phyloP scores from a whole-genome alignment of 2,888 invertebrate genomes.

The Hirtodrosophila alboralis region DNA sequence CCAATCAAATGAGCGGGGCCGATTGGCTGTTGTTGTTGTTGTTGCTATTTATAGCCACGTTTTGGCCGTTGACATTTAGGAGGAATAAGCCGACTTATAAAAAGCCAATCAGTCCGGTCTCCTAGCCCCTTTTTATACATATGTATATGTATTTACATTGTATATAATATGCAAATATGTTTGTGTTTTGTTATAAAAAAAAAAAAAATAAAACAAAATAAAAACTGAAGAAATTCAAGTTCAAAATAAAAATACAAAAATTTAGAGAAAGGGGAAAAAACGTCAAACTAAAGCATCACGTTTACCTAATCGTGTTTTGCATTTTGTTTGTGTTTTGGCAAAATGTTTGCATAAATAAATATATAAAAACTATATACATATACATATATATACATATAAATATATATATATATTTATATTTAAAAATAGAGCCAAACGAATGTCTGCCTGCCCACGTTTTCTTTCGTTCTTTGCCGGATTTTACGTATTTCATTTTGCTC shows the following conservation, averaged over 20 bases:
- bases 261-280: slow-evolving; percentile 1
- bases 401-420: no score
- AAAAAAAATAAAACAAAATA: slow-evolving; percentile 11
- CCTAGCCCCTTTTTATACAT: slow-evolving; percentile 26
- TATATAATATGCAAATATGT: background rate
- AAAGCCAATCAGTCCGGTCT: slow-evolving; percentile 40
- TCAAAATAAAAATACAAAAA: slow-evolving; percentile 47
- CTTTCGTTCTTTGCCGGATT: slow-evolving; percentile 29
- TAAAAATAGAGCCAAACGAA: slow-evolving; percentile 57
- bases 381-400: no score
- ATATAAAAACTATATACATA: slow-evolving; percentile 54
- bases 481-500: slow-evolving; percentile 56
- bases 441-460: slow-evolving; percentile 73
- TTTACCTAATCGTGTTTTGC: slow-evolving; percentile 65
- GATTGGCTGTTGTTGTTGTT: slow-evolving; percentile 31
- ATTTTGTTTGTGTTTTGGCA: slow-evolving; percentile 26
- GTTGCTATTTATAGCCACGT: slow-evolving; percentile 59
- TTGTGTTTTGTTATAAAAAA: background rate
- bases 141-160: slow-evolving; percentile 5
- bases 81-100: slow-evolving; percentile 40
- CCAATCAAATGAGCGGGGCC: slow-evolving; percentile 40
- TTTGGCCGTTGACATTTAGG: slow-evolving; percentile 70
- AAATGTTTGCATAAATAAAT: slow-evolving; percentile 57
- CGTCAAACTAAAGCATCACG: slow-evolving; percentile 59
- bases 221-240: slow-evolving; percentile 63